A percentile compares a stretch with the other conserved stretches of the same genome.
These are phyloP conservation scores for Caenorhabditis plicata DNA, from an alignment of 2,888 invertebrate genomes.

Conservation along the genomic window DNA sequence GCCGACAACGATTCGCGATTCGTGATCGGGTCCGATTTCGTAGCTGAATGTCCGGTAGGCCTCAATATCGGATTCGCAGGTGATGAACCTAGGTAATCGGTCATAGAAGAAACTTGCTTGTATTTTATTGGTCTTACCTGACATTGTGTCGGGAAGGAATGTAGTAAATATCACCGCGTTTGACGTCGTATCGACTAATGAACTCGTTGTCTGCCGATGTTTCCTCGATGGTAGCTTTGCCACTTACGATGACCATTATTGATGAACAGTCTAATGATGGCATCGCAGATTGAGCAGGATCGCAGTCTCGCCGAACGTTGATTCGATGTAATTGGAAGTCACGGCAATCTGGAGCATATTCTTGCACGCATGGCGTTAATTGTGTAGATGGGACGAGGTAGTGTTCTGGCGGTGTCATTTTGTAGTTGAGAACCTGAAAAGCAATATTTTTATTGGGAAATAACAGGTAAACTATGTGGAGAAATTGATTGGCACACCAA, in stretches of 20 bases:
- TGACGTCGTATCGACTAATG: slow-evolving; percentile 17
- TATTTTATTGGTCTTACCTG: slow-evolving; percentile 13
- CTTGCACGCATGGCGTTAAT: slow-evolving; percentile 44
- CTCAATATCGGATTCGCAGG: slow-evolving; percentile 36
- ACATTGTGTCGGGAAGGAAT: slow-evolving; percentile 49
- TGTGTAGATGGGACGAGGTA: slow-evolving; percentile 51
- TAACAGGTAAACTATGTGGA: no score
- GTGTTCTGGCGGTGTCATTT: slow-evolving; percentile 57
- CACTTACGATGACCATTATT: slow-evolving; percentile 58
- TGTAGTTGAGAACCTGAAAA: slow-evolving; percentile 78
- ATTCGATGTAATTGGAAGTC: slow-evolving; percentile 61
- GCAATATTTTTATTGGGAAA: neutral
- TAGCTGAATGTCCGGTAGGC: slow-evolving; percentile 62
- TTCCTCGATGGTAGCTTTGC: slow-evolving; percentile 43
- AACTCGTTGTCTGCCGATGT: slow-evolving; percentile 12
- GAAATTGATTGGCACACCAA: no score
- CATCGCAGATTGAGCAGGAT: slow-evolving; percentile 19
- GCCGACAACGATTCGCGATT: slow-evolving; percentile 21
- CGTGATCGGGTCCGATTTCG: slow-evolving; percentile 61
- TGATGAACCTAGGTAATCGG: slow-evolving; percentile 19
- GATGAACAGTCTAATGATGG: slow-evolving; percentile 59
- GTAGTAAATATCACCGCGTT: slow-evolving; percentile 59
- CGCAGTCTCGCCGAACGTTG: slow-evolving; percentile 24
- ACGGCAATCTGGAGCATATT: slow-evolving; percentile 61
- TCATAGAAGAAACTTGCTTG: neutral